These are phyloP conservation scores for Stenolophus ochropezus DNA, from an alignment of 2,888 invertebrate species.

Conservation along the genomic window DNA sequence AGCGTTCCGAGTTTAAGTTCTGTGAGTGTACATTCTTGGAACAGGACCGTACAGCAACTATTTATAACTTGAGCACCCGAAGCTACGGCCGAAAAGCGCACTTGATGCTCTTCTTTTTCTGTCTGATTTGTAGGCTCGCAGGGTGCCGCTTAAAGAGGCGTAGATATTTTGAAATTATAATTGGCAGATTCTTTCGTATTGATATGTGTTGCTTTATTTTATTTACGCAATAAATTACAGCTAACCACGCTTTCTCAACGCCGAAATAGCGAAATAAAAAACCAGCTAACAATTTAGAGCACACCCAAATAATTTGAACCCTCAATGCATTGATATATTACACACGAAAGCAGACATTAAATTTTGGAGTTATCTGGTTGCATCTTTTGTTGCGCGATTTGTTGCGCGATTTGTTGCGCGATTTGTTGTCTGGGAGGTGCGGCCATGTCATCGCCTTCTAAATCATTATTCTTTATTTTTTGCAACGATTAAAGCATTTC, in stretches of 20 bases:
- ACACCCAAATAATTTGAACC: constrained; percentile 34
- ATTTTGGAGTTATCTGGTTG: constrained; percentile 40
- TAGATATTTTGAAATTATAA: constrained; percentile 57
- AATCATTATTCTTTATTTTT: constrained; percentile 8
- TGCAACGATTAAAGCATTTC: not conserved
- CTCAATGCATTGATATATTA: constrained; percentile 10
- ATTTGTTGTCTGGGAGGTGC: constrained; percentile 28
- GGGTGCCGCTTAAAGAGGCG: constrained; percentile 55
- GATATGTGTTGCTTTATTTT: constrained; percentile 44
- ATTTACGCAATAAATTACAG: constrained; percentile 30
- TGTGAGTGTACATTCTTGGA: not conserved
- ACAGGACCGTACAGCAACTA: constrained; percentile 48
- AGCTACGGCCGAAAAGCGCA: constrained; percentile 44
- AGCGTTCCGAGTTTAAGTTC: not conserved
- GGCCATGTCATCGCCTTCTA: not conserved
- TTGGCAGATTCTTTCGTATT: constrained; percentile 56
- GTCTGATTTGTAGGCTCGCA: constrained; percentile 51
- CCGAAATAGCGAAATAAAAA: constrained; percentile 4
- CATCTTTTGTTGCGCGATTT: too few relatives aligned
- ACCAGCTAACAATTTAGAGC: constrained; percentile 25
- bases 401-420: constrained; percentile 11
- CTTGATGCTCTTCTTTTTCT: constrained; percentile 43
- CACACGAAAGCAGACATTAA: constrained; percentile 4
- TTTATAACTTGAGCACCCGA: constrained; percentile 42
- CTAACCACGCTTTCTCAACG: constrained; percentile 21